These are phyloP conservation scores for Meteorus colon DNA, from an alignment of 2,888 invertebrate genomes.

Conservation along the genomic window DNA sequence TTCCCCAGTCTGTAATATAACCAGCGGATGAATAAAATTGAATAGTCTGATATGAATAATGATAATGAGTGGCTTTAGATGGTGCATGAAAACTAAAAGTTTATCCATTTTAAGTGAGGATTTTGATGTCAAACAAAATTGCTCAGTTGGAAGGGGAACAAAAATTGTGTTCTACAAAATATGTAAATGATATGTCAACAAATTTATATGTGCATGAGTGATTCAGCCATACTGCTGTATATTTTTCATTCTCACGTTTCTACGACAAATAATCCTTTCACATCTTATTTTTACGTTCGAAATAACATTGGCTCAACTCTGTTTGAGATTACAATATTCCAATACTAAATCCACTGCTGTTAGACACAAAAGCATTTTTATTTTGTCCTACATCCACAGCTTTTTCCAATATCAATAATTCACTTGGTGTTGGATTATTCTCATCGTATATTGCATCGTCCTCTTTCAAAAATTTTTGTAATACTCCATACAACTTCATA, in stretches of 20 bases:
- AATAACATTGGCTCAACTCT: background rate
- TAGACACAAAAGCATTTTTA: background rate
- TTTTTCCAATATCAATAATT: conserved; percentile 7
- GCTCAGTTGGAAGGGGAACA: too few species aligned
- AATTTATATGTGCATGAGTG: background rate
- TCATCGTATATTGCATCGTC: background rate
- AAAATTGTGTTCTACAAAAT: background rate
- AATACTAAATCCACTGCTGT: background rate
- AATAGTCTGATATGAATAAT: too few species aligned
- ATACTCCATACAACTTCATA: background rate
- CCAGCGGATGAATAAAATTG: too few species aligned
- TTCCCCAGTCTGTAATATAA: too few species aligned
- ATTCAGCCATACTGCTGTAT: background rate
- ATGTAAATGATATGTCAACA: background rate
- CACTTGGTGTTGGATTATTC: background rate
- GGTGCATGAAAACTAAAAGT: too few species aligned
- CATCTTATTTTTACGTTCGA: background rate
- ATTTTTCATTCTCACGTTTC: background rate
- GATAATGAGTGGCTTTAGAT: too few species aligned
- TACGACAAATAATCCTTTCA: background rate
- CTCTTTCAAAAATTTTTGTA: background rate
- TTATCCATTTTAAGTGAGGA: too few species aligned
- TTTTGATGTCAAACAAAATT: too few species aligned
- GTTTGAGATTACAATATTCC: background rate
- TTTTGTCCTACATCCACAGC: background rate